Percentiles rank a stretch among this genome's conserved stretches.
Conservation (phyloP, 2,888 invertebrate genomes). For the Toxonevra muliebris region DNA sequence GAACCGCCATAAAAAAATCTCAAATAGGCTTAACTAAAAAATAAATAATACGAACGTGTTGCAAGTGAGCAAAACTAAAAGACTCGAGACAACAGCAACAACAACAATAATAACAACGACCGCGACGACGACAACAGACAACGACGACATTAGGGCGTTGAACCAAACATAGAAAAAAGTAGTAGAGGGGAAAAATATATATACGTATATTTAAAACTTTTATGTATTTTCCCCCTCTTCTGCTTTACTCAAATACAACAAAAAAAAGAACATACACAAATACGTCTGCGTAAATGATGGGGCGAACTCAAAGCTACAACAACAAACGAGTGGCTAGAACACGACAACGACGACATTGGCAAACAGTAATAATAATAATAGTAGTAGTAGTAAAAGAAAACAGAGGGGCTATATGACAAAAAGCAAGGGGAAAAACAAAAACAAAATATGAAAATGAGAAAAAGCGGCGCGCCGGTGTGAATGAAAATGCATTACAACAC, state of each 20-base stretch:
- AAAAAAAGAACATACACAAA: background rate
- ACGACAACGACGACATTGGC: background rate
- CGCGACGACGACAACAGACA: background rate
- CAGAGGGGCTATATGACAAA: background rate
- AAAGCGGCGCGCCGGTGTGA: no score
- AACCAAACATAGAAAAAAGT: constrained; percentile 27
- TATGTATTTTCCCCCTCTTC: background rate
- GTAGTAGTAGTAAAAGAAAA: background rate
- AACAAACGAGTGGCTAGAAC: background rate
- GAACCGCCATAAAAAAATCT: background rate
- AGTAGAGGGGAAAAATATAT: background rate
- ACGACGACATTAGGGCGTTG: constrained; percentile 41
- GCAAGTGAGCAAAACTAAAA: background rate
- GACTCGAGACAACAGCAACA: constrained; percentile 10
- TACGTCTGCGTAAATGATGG: no score
- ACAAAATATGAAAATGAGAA: background rate
- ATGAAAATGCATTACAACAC: background rate
- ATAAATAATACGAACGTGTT: background rate
- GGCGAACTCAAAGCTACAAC: no score
- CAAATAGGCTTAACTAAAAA: constrained; percentile 1
- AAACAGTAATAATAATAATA: background rate
- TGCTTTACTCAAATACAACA: background rate
- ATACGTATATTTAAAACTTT: background rate
- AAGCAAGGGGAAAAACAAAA: background rate
- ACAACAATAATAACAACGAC: constrained; percentile 5